Evolutionary conservation across 2,113 vertebrate species (phyloP), one percentile per base, ranked within the genome.

Genomic region (Ramphastos sulfuratus): DNA sequence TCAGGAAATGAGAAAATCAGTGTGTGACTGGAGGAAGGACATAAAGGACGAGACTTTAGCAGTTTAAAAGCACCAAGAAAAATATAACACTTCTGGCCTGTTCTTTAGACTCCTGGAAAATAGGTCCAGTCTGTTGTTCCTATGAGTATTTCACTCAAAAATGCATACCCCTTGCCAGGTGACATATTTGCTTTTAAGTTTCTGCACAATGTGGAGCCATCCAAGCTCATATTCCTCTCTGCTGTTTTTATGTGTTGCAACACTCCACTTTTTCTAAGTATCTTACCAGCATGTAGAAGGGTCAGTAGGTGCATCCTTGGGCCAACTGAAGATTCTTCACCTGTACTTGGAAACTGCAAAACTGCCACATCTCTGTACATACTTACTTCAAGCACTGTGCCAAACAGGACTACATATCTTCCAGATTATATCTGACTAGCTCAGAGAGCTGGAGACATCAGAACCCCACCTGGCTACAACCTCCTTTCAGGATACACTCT

Each of bases 1-100:
- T 92, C 82, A 96, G 95, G 85, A 96, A 96, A 94, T 86, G 91
- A 93, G 75, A 91, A 91, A 87, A 86, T 83, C 89, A 54, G 42
- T 60, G 37, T 92, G 55, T 77, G 56, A 17, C 82, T 92, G 50
- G 24, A 65, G 46, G 33, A 90, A 75, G 77, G 81, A 81, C 27
- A 65, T 46, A 70, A 70, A 80, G 46, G 44, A 74, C 15, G 44
- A 72, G 58, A 60, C 69, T 71, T 90, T 54, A 67, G 59, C 80
- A 30, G 30, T 85, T 92, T 90, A 83, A 94, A 69, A 91, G 82
- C 33, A 91, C 46, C 54, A 56, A 94, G 84, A 89, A 69, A 92
- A 93, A 67, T n/a, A 80, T 48, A 83, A 91, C 85, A 78, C 72
- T 85, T 58, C 75, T 95, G 79, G 64, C 27, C 72, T 83, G 39